Percentiles rank a stretch among this genome's conserved stretches.
These are phyloP conservation scores for Prietella phreatophila DNA, from an alignment of 2,113 vertebrate genomes.

Conservation along the genomic window DNA sequence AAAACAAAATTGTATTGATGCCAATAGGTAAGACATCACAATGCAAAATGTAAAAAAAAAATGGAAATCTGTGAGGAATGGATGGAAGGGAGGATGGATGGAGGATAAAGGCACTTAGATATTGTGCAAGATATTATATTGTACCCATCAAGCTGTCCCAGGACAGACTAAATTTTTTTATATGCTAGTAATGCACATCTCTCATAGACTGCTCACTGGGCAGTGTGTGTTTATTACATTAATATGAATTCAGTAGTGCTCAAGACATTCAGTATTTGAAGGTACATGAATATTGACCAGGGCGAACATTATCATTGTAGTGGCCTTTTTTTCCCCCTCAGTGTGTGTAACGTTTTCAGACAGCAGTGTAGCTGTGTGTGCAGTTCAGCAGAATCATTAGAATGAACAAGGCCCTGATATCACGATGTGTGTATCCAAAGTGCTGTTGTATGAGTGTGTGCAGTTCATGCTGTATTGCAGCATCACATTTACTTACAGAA, in stretches of 20 bases:
- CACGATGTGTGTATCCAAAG: neutral
- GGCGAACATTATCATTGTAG: neutral
- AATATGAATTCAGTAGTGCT: neutral
- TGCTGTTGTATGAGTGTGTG: constrained; percentile 11
- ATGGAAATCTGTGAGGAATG: no score
- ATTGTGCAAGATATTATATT: no score
- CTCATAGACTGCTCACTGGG: neutral
- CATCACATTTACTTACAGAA: constrained; percentile 9
- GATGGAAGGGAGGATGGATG: no score
- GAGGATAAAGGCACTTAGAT: no score
- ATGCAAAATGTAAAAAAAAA: no score
- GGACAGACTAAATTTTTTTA: neutral
- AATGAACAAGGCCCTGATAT: neutral
- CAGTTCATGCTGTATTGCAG: neutral
- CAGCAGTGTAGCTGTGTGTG: neutral
- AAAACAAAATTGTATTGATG: no score
- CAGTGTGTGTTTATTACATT: neutral
- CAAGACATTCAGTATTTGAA: neutral
- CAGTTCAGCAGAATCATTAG: neutral
- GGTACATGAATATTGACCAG: neutral
- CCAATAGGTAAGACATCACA: no score
- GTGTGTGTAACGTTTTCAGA: no score
- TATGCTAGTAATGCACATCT: neutral
- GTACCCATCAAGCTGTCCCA: neutral
- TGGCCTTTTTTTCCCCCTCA: neutral